A percentile compares a stretch with the other conserved stretches of the same genome.
Conservation (phyloP, 2,113 vertebrate genomes). For the Malurus cyaneus region DNA sequence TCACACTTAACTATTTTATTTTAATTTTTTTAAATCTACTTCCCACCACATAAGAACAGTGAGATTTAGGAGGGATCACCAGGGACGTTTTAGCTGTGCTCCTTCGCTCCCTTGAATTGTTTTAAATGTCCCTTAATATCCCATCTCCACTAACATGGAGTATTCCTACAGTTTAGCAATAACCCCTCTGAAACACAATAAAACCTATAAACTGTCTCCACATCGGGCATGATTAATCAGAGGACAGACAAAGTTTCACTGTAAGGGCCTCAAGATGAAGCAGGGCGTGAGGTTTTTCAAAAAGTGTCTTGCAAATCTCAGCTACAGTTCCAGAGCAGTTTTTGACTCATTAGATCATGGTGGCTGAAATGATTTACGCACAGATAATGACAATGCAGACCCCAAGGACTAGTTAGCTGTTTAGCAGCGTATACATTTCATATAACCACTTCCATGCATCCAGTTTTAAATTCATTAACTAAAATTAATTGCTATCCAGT, state of each 20-base stretch:
- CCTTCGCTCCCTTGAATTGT: background rate
- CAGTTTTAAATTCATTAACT: conserved; percentile 80
- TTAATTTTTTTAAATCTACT: background rate
- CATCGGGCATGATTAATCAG: background rate
- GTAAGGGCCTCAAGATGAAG: background rate
- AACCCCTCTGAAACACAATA: background rate
- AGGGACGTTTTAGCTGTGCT: background rate
- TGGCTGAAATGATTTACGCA: conserved; percentile 74
- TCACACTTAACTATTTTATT: background rate
- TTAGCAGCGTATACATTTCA: conserved; percentile 78
- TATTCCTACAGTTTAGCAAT: background rate
- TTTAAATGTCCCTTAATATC: background rate
- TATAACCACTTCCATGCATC: conserved; percentile 74
- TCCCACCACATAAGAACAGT: background rate
- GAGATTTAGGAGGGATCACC: background rate
- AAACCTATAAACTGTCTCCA: background rate
- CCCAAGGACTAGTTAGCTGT: conserved; percentile 79
- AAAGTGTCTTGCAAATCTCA: background rate
- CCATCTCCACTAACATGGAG: background rate
- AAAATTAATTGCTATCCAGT: conserved; percentile 73
- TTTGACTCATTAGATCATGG: conserved; percentile 71
- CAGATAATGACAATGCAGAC: conserved; percentile 73
- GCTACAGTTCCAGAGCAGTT: conserved; percentile 32
- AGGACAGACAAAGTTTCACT: background rate
- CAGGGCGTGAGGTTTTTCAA: background rate